Evolutionary conservation across 2,888 invertebrate genomes (phyloP).

Genomic region (Hemistola chrysoprasaria): DNA sequence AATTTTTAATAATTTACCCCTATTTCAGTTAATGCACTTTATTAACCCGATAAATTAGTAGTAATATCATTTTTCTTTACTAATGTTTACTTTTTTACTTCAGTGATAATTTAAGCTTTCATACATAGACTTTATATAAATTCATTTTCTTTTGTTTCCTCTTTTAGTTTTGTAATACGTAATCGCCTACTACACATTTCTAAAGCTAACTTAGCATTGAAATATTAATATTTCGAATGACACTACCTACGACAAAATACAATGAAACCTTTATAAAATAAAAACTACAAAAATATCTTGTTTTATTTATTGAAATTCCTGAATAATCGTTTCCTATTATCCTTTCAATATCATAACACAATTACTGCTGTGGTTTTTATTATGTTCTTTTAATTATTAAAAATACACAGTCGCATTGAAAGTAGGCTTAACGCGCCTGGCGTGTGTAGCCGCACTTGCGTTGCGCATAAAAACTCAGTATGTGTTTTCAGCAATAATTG

Average conservation of each 20-base stretch:
- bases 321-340: too few species aligned
- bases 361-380: too few species aligned
- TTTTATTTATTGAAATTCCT: constrained; percentile 51
- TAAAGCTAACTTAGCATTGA: constrained; percentile 65
- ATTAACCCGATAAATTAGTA: constrained; percentile 61
- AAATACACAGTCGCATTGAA: too few species aligned
- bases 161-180: constrained; percentile 57
- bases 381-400: too few species aligned
- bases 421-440: too few species aligned
- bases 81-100: constrained; percentile 50
- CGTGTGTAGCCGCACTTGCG: too few species aligned
- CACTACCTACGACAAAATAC: constrained; percentile 76
- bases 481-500: too few species aligned
- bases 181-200: constrained; percentile 79
- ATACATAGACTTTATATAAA: constrained; percentile 29
- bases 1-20: constrained; percentile 56
- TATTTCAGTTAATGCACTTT: constrained; percentile 72
- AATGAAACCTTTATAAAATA: constrained; percentile 77
- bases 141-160: constrained; percentile 43
- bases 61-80: constrained; percentile 43
- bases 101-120: constrained; percentile 37
- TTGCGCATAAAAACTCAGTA: too few species aligned
- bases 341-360: too few species aligned
- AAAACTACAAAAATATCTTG: constrained; percentile 52
- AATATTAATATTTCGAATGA: constrained; percentile 64